Conservation (phyloP, 2,888 invertebrate genomes). For the Cataglyphis altisquamis region DNA sequence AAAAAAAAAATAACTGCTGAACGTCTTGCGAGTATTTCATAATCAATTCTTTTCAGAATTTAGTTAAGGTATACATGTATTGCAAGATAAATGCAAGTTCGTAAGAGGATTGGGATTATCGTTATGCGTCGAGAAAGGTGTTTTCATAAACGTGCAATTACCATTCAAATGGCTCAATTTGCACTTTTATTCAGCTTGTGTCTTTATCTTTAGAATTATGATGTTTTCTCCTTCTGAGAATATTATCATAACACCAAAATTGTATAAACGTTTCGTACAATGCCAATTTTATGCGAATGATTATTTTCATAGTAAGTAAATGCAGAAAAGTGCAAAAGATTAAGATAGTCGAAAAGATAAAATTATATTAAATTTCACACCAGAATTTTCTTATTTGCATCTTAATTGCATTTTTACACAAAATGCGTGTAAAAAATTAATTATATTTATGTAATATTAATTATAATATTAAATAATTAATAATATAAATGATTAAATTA, state of each 20-base stretch:
- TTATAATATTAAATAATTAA: not conserved
- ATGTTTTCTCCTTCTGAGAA: not conserved
- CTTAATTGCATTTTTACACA: too few relatives aligned
- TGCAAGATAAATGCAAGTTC: not conserved
- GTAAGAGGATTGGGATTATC: slow-evolving; percentile 12
- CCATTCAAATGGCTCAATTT: slow-evolving; percentile 39
- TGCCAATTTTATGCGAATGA: slow-evolving; percentile 42
- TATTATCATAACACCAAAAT: slow-evolving; percentile 48
- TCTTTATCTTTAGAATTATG: slow-evolving; percentile 36
- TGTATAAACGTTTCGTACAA: slow-evolving; percentile 27
- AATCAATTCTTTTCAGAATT: not conserved
- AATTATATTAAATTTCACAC: slow-evolving; percentile 12
- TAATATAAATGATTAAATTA: not conserved
- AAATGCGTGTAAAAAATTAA: not conserved
- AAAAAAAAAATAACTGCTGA: not conserved
- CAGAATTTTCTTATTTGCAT: slow-evolving; percentile 1
- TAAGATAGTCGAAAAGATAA: slow-evolving; percentile 35
- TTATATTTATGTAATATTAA: too few relatives aligned
- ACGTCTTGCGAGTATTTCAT: not conserved
- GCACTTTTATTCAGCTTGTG: slow-evolving; percentile 37
- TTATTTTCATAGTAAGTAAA: slow-evolving; percentile 28
- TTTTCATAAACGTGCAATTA: slow-evolving; percentile 43
- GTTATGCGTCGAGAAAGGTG: not conserved
- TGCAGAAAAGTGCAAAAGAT: slow-evolving; percentile 33
- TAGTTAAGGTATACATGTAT: not conserved